These are phyloP conservation scores for Tychaedon coryphoeus DNA, from an alignment of 2,113 vertebrate species.

Conservation along the genomic window DNA sequence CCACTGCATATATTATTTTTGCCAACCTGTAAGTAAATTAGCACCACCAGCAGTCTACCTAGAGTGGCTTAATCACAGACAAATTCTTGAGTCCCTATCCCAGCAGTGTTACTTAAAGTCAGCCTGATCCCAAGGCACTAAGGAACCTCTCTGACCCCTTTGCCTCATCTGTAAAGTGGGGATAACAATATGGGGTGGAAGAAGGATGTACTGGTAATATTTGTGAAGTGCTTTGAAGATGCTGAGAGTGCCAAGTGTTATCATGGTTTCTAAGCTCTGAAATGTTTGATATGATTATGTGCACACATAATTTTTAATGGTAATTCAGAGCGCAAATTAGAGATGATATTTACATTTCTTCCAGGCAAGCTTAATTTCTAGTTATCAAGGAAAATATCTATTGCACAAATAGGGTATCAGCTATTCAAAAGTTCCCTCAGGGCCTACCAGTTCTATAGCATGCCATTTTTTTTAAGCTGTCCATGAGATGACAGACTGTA, in stretches of 20 bases:
- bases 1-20: neutral
- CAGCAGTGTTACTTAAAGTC: neutral
- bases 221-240: conserved; percentile 62
- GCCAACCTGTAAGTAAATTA: conserved; percentile 8
- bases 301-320: conserved; percentile 65
- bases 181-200: conserved; percentile 46
- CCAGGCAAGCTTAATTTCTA: conserved; percentile 72
- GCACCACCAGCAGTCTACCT: neutral
- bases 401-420: conserved; percentile 67
- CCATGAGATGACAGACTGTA: conserved; percentile 64
- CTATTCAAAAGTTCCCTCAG: conserved; percentile 67
- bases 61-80: neutral
- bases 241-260: conserved; percentile 44
- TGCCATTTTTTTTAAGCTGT: conserved; percentile 59
- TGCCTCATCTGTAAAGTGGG: conserved; percentile 36
- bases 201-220: conserved; percentile 27
- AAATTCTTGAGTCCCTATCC: neutral
- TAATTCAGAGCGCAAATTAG: conserved; percentile 71
- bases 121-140: neutral
- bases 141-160: neutral
- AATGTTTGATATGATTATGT: conserved; percentile 68
- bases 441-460: conserved; percentile 54
- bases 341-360: conserved; percentile 72
- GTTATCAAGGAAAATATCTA: conserved; percentile 70
- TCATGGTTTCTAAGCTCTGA: conserved; percentile 61